Percentiles rank a stretch among this genome's conserved stretches.
Conservation (phyloP, 1,140 invertebrate genomes). For the Atta texana region DNA sequence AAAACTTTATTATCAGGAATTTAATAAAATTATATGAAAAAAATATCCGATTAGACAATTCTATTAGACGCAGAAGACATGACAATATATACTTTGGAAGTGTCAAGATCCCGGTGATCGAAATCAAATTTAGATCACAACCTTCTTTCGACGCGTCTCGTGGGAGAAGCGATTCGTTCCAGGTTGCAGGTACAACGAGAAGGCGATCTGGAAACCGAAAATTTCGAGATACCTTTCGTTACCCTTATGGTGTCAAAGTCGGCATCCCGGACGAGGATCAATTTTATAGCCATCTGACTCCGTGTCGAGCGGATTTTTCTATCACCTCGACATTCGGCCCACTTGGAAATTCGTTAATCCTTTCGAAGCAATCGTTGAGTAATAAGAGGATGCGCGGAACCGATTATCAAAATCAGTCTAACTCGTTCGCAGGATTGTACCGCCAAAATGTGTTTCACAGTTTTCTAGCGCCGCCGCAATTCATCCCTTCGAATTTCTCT, state of each 20-base stretch:
- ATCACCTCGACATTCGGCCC: slow-evolving; percentile 34
- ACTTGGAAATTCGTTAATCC: slow-evolving; percentile 73
- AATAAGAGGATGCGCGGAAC: slow-evolving; percentile 29
- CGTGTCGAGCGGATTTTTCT: slow-evolving; percentile 73
- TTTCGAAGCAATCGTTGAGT: slow-evolving; percentile 55
- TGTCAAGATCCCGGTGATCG: slow-evolving; percentile 3
- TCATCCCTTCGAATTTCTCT: not conserved
- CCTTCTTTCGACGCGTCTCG: not conserved
- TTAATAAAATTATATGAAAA: not conserved
- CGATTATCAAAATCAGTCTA: not conserved
- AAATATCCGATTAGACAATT: not conserved
- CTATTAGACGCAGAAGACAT: not conserved
- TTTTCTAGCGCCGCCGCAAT: slow-evolving; percentile 57
- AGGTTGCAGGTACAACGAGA: slow-evolving; percentile 51
- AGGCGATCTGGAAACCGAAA: slow-evolving; percentile 20
- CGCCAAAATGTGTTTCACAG: slow-evolving; percentile 52
- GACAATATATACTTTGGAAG: not conserved
- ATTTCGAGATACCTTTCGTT: slow-evolving; percentile 72
- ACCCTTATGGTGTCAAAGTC: slow-evolving; percentile 80
- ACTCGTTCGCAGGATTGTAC: slow-evolving; percentile 42
- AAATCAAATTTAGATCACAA: slow-evolving; percentile 47
- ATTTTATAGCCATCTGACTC: slow-evolving; percentile 78
- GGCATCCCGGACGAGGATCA: slow-evolving; percentile 63
- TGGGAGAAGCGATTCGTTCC: slow-evolving; percentile 68
- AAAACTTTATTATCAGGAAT: not conserved